These are phyloP conservation scores for Clangula hyemalis DNA, from an alignment of 2,797 vertebrate species.

Conservation along the genomic window DNA sequence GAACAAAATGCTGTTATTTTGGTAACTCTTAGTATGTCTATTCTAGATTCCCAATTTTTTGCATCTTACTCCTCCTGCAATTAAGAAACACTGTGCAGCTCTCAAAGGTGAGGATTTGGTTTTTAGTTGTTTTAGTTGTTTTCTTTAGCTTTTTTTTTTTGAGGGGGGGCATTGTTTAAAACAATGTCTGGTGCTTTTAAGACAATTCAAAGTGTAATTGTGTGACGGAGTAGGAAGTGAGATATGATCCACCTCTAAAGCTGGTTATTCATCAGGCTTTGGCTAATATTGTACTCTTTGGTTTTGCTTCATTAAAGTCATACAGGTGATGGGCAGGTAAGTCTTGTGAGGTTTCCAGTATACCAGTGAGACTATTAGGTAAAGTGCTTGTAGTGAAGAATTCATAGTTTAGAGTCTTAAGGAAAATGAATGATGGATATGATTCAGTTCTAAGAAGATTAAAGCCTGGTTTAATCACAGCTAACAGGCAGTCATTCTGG, in stretches of 20 bases:
- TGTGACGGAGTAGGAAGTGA: not conserved
- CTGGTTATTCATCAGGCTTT: not conserved
- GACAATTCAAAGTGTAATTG: not conserved
- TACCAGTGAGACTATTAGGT: not conserved
- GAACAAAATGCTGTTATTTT: not conserved
- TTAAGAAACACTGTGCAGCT: slow-evolving; percentile 93
- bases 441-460: not conserved
- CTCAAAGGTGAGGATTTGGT: slow-evolving; percentile 84
- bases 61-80: slow-evolving; percentile 93
- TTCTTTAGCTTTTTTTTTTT: not conserved
- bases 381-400: not conserved
- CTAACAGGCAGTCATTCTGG: not conserved
- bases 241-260: not conserved
- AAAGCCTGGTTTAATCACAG: not conserved
- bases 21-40: not conserved
- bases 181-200: not conserved
- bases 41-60: slow-evolving; percentile 97
- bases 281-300: not conserved
- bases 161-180: not conserved
- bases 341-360: not conserved
- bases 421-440: not conserved
- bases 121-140: not conserved
- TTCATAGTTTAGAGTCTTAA: not conserved
- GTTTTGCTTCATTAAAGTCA: not conserved
- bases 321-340: not conserved